These are phyloP conservation scores for Crypturellus undulatus DNA, from an alignment of 2,113 vertebrate species.

Conservation along the genomic window DNA sequence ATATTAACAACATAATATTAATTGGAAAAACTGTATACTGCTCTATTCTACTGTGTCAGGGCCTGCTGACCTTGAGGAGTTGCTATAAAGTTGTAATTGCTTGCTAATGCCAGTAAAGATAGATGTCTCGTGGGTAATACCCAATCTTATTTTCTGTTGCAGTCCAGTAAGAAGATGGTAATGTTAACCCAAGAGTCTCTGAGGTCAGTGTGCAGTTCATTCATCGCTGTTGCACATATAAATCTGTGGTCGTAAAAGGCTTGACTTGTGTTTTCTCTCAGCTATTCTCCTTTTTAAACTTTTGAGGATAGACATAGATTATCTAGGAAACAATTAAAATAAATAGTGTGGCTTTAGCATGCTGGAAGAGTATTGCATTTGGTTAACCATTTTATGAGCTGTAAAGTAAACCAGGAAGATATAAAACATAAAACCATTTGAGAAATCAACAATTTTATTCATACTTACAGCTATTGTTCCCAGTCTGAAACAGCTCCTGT, in stretches of 20 bases:
- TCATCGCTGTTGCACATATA: neutral
- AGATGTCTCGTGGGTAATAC: neutral
- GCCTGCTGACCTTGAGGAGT: neutral
- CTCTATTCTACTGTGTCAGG: neutral
- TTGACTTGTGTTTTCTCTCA: neutral
- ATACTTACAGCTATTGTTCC: neutral
- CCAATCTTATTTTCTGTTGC: neutral
- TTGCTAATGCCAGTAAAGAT: slow-evolving; percentile 10
- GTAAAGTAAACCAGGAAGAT: neutral
- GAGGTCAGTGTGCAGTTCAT: neutral
- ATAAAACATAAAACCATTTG: neutral
- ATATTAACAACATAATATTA: neutral
- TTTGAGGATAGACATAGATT: neutral
- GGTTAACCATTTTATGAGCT: neutral
- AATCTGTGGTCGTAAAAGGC: neutral
- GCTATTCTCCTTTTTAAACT: neutral
- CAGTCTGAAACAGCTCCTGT: neutral
- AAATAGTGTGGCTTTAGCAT: neutral
- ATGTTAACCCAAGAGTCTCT: neutral
- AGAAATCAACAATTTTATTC: neutral
- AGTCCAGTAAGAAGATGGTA: neutral
- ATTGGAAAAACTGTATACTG: neutral
- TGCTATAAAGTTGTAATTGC: neutral
- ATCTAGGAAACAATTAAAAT: accelerated
- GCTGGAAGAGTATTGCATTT: neutral